phyloP scores from a whole-genome alignment of 2,113 vertebrate species.

The Serilophus lunatus region DNA sequence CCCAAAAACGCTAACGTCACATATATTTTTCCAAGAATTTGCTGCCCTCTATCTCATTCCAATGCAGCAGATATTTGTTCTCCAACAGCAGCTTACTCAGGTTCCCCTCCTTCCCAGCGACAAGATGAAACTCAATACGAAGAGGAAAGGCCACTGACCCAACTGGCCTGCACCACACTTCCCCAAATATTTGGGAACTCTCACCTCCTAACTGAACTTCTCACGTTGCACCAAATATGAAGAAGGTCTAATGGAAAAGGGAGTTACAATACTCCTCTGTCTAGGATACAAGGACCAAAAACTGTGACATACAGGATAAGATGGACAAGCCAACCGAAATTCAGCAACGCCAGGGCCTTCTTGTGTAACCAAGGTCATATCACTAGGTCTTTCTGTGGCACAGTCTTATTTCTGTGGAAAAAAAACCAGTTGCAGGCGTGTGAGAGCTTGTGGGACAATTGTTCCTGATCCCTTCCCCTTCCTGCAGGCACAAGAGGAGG shows the following conservation, averaged over 20 bases:
- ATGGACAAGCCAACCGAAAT: neutral
- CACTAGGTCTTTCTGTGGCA: neutral
- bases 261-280: neutral
- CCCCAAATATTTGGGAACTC: neutral
- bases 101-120: neutral
- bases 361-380: neutral
- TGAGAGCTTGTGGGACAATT: neutral
- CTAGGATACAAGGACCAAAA: neutral
- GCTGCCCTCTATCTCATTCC: neutral
- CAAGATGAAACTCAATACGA: neutral
- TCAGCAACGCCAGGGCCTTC: neutral
- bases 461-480: neutral
- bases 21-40: neutral
- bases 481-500: neutral
- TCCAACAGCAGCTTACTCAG: neutral
- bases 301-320: accelerated
- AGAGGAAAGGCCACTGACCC: neutral
- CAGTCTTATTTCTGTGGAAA: neutral
- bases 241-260: neutral
- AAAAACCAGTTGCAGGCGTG: neutral
- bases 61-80: neutral
- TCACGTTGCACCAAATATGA: neutral
- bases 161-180: accelerated
- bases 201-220: neutral
- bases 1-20: neutral